Base-by-base conservation (phyloP, 2,113 vertebrate genomes). In the Silurus meridionalis region DNA sequence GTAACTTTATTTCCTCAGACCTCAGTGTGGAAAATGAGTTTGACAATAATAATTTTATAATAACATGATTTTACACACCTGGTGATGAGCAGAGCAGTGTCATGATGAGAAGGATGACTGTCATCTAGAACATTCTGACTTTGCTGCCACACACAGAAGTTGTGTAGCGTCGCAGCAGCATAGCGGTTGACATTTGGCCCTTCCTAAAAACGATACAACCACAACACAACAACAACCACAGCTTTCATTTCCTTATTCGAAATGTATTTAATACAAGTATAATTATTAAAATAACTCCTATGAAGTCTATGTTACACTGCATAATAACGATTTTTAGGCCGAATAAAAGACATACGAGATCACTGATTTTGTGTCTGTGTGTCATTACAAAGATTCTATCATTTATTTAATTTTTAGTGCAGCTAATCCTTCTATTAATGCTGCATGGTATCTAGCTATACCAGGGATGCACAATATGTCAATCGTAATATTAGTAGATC, bases 91-190 rank as follows among this genome's bases (percentile, higher is more conserved):
- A 99, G 96, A 25, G 98, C 97, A 2, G 98, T 98, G 89, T 99
- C 98, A 0, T 99, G 97, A 90, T 99, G 98, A 78, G 94, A 95
- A 25, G 97, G 97, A 88, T 99, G 95, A 83, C 94, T 91, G 94
- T 99, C 98, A 9, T 99, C 97, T 88, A 94, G 92, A 86, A 94
- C 87, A 50, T 99, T 99, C 89, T 98, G 97, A 23, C 90, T 91
- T 91, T 98, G 97, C 87, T 99, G 98, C 98, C 98, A 99, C 84
- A 96, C 92, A 82, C 98, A 99, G 93, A 99, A 99, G 92, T 97
- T 99, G 91, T 94, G 97, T 61, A 99, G 94, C 0, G 98, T 99
- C 5, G 96, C 96, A 87, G 97, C 97, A 67, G 98, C 97, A 46
- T 98, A 97, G 91, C 96, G 97, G 92, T 93, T 98, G 90, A 99